Base-by-base conservation (phyloP, 2,797 vertebrate genomes). In the Cryptoblepharus egeriae region DNA sequence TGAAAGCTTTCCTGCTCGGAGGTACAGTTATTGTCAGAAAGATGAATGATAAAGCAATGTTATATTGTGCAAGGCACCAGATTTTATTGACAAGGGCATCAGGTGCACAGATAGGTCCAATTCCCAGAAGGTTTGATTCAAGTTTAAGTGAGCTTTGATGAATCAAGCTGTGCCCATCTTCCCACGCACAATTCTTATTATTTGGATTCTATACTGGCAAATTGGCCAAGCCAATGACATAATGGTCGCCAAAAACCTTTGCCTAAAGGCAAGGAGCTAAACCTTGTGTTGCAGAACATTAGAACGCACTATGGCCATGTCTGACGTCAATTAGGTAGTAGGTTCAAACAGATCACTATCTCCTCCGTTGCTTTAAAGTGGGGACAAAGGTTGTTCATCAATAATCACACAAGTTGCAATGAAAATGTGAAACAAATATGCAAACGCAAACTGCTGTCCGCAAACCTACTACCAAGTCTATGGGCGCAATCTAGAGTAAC, bases 71-170 rank as follows among this genome's bases (percentile, higher is more conserved):
- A 81, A 79, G 89, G 86, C 92, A 87, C 11, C 85, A 91, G 91
- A 94, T 93, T 93, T 95, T 96, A 96, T 94, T 95, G 95, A 96
- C 94, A 93, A 95, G 95, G 87, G 88, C 94, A 94, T 95, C 94
- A 94, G 88, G 74, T 90, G 87, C 79, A 49, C 3, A 57, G 63
- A n/a, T 39, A 16, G 20, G 49, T 20, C 39, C 39, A 26, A 64
- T 65, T 72, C 45, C 60, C 45, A 1, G 15, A 45, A 60, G 70
- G 68, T n/a, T 30, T 3, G 45, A 77, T 45, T 26, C 39, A 55
- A 3, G 30, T 74, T 74, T 49, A 4, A 58, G 18, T 37, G 30
- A 32, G 63, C 26, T 61, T 30, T 35, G 39, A 52, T 60, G 22
- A 52, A 79, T 84, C 57, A 63, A 60, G 24, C 11, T 42, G 20